Conservation (phyloP, 1,140 invertebrate genomes). For the Planococcus citri region DNA sequence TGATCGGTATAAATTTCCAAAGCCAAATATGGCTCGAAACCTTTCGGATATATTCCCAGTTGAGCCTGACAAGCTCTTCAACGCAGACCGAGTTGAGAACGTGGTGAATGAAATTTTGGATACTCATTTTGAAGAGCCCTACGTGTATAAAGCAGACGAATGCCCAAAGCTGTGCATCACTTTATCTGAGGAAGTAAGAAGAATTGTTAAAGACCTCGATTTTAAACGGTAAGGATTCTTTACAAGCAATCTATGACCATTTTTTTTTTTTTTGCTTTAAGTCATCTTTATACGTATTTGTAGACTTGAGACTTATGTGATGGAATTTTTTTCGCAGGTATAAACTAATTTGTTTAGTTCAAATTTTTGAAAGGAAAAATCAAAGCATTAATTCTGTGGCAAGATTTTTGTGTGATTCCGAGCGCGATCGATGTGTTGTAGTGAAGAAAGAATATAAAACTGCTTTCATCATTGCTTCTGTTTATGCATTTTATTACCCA, state of each 20-base stretch:
- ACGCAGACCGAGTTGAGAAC: not conserved
- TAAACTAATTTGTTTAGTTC: slow-evolving; percentile 6
- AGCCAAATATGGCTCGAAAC: not conserved
- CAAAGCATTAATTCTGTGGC: not conserved
- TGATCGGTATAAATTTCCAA: slow-evolving; percentile 15
- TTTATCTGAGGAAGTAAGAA: not conserved
- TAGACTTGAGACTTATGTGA: not conserved
- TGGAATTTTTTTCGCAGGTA: not conserved
- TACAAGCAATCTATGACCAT: too few species aligned
- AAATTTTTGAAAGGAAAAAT: slow-evolving; percentile 9
- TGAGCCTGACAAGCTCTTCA: not conserved
- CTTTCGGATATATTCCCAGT: slow-evolving; percentile 6
- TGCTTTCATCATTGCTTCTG: not conserved
- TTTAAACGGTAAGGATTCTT: not conserved
- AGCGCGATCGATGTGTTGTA: not conserved
- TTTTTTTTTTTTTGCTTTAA: not conserved
- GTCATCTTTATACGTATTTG: not conserved
- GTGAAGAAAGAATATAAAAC: not conserved
- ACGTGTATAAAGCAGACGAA: not conserved
- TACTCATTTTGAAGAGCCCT: not conserved
- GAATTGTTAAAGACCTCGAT: not conserved
- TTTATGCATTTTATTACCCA: not conserved
- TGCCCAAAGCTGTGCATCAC: not conserved
- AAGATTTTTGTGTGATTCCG: not conserved
- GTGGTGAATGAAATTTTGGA: not conserved